These are phyloP conservation scores for Ligdia adustata DNA, from an alignment of 2,888 invertebrate genomes.

Conservation along the genomic window DNA sequence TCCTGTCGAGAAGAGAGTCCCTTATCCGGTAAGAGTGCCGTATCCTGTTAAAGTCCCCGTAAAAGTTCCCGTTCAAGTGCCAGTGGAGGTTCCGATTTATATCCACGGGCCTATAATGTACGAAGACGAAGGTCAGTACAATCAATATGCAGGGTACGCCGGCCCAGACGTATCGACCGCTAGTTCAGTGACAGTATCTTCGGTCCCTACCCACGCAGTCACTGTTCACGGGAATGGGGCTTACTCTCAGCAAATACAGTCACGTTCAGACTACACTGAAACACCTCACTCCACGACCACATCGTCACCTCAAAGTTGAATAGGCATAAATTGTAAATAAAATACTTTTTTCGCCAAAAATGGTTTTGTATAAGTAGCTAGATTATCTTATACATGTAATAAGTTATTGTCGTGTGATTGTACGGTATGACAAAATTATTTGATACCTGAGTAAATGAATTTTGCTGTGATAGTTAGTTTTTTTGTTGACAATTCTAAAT, in stretches of 20 bases:
- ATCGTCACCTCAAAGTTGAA: slow-evolving; percentile 27
- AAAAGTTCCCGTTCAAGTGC: slow-evolving; percentile 61
- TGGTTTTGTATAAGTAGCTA: slow-evolving; percentile 6
- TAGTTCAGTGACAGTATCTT: slow-evolving; percentile 17
- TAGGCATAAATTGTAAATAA: too few species aligned
- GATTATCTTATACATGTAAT: slow-evolving; percentile 25
- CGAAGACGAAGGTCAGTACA: slow-evolving; percentile 23
- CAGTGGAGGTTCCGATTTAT: slow-evolving; percentile 63
- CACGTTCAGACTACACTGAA: slow-evolving; percentile 54
- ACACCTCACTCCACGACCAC: slow-evolving; percentile 11
- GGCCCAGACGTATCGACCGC: slow-evolving; percentile 23
- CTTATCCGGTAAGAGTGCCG: slow-evolving; percentile 59
- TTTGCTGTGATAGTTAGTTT: slow-evolving; percentile 70
- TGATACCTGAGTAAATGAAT: slow-evolving; percentile 64
- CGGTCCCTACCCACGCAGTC: slow-evolving; percentile 47
- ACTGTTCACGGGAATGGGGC: slow-evolving; percentile 62
- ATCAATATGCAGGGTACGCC: slow-evolving; percentile 7
- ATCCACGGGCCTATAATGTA: slow-evolving; percentile 55
- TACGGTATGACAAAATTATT: slow-evolving; percentile 40
- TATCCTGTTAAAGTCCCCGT: slow-evolving; percentile 74
- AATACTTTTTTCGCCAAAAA: too few species aligned
- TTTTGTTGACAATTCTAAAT: background rate
- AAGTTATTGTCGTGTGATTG: slow-evolving; percentile 58
- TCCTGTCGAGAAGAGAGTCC: slow-evolving; percentile 69
- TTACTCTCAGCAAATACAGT: slow-evolving; percentile 62